Evolutionary conservation across 2,888 invertebrate genomes (phyloP).

Genomic region (Myathropa florea): DNA sequence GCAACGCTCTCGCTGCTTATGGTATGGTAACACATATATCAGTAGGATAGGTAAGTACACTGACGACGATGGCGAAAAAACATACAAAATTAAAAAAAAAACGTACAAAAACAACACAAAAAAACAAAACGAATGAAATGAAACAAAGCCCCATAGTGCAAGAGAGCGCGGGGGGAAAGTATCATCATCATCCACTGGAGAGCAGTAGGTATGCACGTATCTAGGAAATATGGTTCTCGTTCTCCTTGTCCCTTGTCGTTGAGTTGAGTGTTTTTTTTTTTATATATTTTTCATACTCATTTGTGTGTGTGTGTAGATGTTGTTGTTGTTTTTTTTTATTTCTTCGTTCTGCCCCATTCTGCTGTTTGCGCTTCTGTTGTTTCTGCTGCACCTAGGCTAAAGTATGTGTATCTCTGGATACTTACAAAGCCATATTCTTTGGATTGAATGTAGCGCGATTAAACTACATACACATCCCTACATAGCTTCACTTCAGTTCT

Average conservation of each 20-base stretch:
- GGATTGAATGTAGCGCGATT: constrained; percentile 44
- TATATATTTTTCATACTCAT: neutral
- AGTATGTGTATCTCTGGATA: constrained; percentile 32
- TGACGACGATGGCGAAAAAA: constrained; percentile 29
- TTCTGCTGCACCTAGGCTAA: constrained; percentile 34
- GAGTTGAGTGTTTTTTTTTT: constrained; percentile 22
- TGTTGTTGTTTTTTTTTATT: constrained; percentile 12
- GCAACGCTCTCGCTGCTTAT: constrained; percentile 14
- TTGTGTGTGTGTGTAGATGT: constrained; percentile 9
- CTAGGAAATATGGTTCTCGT: constrained; percentile 24
- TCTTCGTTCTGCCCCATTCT: neutral
- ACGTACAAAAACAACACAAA: too few relatives aligned
- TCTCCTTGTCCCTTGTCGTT: constrained; percentile 18
- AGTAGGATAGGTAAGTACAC: constrained; percentile 54
- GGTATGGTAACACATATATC: constrained; percentile 41
- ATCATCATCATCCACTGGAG: constrained; percentile 29
- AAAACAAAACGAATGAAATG: neutral
- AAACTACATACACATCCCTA: neutral
- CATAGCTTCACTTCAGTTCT: neutral
- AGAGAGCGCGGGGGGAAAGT: neutral
- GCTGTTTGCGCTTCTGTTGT: constrained; percentile 46
- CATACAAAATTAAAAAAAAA: neutral
- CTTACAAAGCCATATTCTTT: constrained; percentile 29
- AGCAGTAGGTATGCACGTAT: constrained; percentile 9
- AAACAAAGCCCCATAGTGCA: neutral